Evolutionary conservation across 2,113 vertebrate genomes (phyloP).

Genomic region (Lontra canadensis): DNA sequence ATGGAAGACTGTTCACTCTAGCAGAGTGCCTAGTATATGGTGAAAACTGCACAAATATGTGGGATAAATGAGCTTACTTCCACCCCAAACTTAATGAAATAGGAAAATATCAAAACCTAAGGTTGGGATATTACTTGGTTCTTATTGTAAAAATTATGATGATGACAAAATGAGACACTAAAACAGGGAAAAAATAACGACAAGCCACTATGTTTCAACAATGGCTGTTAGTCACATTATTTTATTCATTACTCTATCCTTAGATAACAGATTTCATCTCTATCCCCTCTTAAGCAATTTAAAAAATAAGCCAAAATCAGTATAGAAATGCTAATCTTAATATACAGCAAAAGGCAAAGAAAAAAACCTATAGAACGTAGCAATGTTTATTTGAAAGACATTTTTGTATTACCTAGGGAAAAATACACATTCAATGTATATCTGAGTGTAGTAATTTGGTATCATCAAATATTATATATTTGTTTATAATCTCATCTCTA

Average conservation of each 20-base stretch:
- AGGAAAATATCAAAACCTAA: background rate
- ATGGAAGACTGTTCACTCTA: background rate
- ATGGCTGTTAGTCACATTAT: background rate
- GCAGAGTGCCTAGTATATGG: background rate
- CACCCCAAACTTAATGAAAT: background rate
- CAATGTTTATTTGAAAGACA: background rate
- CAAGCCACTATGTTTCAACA: background rate
- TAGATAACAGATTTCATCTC: background rate
- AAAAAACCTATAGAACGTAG: background rate
- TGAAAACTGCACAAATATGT: background rate
- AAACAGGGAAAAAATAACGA: slow-evolving; percentile 1
- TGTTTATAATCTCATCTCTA: background rate
- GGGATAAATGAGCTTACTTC: background rate
- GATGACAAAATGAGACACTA: background rate
- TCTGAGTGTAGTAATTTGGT: background rate
- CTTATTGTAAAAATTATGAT: background rate
- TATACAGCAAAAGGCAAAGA: background rate
- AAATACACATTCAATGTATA: background rate
- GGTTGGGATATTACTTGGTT: background rate
- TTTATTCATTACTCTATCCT: background rate
- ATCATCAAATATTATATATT: background rate
- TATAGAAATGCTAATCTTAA: background rate
- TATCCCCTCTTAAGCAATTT: background rate
- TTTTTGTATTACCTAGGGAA: background rate
- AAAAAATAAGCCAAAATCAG: background rate